Evolutionary conservation across 2,113 vertebrate genomes (phyloP).

Genomic region (Neofelis nebulosa): DNA sequence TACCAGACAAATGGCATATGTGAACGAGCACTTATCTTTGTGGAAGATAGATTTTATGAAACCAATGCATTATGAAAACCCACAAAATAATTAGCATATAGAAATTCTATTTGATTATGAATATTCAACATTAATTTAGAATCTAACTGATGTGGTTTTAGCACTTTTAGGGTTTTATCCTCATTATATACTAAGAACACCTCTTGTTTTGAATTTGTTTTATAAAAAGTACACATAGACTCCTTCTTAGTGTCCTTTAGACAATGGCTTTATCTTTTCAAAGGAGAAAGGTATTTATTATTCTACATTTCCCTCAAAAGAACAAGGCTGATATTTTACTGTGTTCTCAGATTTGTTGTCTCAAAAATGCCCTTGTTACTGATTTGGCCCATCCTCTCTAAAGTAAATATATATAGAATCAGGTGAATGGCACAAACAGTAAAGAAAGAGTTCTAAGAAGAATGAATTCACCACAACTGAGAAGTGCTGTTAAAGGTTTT

Average conservation of each 20-base stretch:
- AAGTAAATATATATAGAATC: not conserved
- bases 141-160: not conserved
- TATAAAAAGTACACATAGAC: not conserved
- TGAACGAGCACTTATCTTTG: not conserved
- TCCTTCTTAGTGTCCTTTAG: not conserved
- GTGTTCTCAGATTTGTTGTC: not conserved
- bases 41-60: not conserved
- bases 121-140: not conserved
- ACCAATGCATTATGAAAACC: not conserved
- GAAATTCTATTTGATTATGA: not conserved
- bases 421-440: not conserved
- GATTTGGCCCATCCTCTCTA: not conserved
- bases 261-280: not conserved
- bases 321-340: not conserved
- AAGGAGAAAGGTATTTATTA: not conserved
- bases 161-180: not conserved
- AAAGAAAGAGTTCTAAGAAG: not conserved
- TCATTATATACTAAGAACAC: not conserved
- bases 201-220: not conserved
- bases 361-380: not conserved
- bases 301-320: not conserved
- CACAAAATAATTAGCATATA: not conserved
- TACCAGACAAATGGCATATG: not conserved
- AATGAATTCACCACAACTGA: not conserved
- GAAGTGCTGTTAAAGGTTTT: not conserved